Evolutionary conservation across 2,888 invertebrate species (phyloP).

Genomic region (Petrolisthes cinctipes): DNA sequence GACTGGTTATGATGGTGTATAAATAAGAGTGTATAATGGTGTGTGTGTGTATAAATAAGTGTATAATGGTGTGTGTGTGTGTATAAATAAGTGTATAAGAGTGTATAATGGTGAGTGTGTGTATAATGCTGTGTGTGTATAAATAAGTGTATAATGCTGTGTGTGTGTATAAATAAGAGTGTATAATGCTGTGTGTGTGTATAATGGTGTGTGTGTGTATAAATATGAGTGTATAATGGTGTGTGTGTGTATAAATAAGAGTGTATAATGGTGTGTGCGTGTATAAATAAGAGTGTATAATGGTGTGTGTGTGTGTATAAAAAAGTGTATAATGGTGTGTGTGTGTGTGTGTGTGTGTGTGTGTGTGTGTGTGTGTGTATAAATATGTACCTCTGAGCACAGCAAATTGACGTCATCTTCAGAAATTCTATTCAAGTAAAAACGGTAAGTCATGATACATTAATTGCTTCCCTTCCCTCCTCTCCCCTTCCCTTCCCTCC

Average conservation of each 20-base stretch:
- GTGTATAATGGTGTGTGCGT: too few relatives aligned
- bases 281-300: too few relatives aligned
- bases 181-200: conserved; percentile 25
- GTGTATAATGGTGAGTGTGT: conserved; percentile 20
- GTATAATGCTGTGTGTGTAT: conserved; percentile 23
- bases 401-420: background rate
- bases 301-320: conserved; percentile 17
- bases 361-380: conserved; percentile 9
- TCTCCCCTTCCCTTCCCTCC: background rate
- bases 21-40: conserved; percentile 23
- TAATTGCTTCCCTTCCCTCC: background rate
- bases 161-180: conserved; percentile 6
- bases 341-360: background rate
- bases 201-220: conserved; percentile 17
- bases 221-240: conserved; percentile 24
- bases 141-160: conserved; percentile 21
- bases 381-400: background rate
- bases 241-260: conserved; percentile 34
- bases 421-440: background rate
- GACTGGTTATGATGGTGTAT: background rate
- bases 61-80: conserved; percentile 32
- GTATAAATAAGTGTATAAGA: conserved; percentile 27
- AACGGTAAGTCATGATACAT: background rate
- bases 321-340: too few relatives aligned
- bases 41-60: conserved; percentile 34